Conservation (phyloP, 2,888 invertebrate species). For the Nemurella pictetii region DNA sequence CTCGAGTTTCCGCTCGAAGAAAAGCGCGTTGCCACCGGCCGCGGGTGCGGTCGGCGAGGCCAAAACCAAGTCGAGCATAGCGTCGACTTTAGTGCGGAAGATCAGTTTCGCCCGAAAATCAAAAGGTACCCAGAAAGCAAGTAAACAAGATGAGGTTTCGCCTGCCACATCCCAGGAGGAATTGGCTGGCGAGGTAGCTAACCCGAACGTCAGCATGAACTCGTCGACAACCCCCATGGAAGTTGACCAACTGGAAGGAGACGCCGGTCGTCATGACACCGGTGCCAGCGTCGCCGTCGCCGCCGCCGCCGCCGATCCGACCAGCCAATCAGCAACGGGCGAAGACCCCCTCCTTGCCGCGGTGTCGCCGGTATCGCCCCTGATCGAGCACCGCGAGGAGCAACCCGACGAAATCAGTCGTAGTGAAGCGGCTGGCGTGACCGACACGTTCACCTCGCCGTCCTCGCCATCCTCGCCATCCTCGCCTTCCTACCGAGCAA, state of each 20-base stretch:
- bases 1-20: conserved; percentile 24
- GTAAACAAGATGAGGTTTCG: not conserved
- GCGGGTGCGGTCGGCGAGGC: not conserved
- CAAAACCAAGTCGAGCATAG: conserved; percentile 37
- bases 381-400: conserved; percentile 40
- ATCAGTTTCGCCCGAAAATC: conserved; percentile 41
- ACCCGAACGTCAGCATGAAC: too few species aligned
- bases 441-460: too few species aligned
- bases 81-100: conserved; percentile 39
- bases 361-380: not conserved
- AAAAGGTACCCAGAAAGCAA: not conserved
- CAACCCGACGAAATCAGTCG: too few species aligned
- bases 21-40: not conserved
- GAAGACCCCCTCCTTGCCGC: too few species aligned
- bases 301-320: not conserved
- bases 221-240: not conserved
- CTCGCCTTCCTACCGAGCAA: not conserved
- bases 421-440: conserved; percentile 25
- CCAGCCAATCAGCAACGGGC: too few species aligned
- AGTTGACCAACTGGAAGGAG: not conserved
- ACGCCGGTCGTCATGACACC: not conserved
- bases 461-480: too few species aligned
- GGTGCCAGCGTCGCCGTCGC: not conserved
- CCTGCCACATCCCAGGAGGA: not conserved
- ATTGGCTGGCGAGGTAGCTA: not conserved